Conservation (phyloP, 2,888 invertebrate species). For the Hecatera dysodea region DNA sequence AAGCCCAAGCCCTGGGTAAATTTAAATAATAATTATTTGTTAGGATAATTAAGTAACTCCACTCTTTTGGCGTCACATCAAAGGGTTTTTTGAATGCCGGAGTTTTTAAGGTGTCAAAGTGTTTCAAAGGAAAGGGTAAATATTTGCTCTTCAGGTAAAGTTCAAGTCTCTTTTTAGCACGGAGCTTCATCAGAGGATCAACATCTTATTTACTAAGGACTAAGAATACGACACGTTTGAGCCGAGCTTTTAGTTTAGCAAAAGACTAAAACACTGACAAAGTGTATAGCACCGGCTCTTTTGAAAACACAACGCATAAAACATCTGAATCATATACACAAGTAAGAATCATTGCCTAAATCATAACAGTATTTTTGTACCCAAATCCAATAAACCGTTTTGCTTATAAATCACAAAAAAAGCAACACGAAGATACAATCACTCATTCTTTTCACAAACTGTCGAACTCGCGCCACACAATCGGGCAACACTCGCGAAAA, state of each 20-base stretch:
- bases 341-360: background rate
- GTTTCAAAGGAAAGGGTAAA: conserved; percentile 52
- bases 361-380: background rate
- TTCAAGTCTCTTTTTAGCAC: conserved; percentile 24
- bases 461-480: conserved; percentile 55
- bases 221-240: background rate
- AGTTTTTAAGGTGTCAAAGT: conserved; percentile 55
- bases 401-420: conserved; percentile 26
- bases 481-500: conserved; percentile 58
- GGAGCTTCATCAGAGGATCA: conserved; percentile 7
- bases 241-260: background rate
- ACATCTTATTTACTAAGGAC: conserved; percentile 20
- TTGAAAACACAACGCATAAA: background rate
- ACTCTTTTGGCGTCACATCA: conserved; percentile 56
- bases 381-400: conserved; percentile 16
- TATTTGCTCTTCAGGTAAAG: conserved; percentile 45
- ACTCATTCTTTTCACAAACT: conserved; percentile 53
- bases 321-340: background rate
- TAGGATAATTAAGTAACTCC: conserved; percentile 61
- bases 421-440: conserved; percentile 43
- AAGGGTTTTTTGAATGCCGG: conserved; percentile 50
- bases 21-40: conserved; percentile 62
- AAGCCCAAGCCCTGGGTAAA: conserved; percentile 37
- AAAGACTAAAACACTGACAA: background rate
- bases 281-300: background rate